Conservation (phyloP, 2,888 invertebrate genomes). For the Volucella bombylans region DNA sequence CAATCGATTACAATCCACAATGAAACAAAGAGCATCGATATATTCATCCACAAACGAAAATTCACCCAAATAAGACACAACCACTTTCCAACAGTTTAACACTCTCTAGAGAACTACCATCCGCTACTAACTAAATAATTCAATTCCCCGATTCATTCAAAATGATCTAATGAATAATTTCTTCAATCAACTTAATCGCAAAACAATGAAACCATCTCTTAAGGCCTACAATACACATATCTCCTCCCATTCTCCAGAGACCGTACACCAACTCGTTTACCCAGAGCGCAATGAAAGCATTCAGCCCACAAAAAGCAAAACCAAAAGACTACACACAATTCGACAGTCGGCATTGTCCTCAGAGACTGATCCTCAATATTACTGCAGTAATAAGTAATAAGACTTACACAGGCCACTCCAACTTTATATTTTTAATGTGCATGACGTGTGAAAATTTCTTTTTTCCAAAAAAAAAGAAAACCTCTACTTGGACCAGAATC, state of each 20-base stretch:
- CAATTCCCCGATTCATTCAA: constrained; percentile 37
- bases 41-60: too few species aligned
- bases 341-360: constrained; percentile 23
- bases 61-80: neutral
- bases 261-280: constrained; percentile 7
- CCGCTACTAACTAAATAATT: constrained; percentile 25
- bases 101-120: neutral
- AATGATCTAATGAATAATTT: constrained; percentile 51
- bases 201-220: constrained; percentile 45
- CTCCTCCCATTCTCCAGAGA: constrained; percentile 6
- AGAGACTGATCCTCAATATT: constrained; percentile 17
- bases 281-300: neutral
- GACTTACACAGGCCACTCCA: neutral
- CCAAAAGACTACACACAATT: too few species aligned
- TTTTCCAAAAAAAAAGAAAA: neutral
- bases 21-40: too few species aligned
- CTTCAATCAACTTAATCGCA: constrained; percentile 54
- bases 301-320: neutral
- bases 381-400: neutral
- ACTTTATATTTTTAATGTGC: constrained; percentile 29
- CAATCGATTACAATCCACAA: too few species aligned
- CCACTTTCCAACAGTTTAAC: neutral
- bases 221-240: constrained; percentile 2
- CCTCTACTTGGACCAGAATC: too few species aligned
- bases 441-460: constrained; percentile 21